Evolutionary conservation across 2,113 vertebrate species (phyloP).

Genomic region (Takifugu flavidus): DNA sequence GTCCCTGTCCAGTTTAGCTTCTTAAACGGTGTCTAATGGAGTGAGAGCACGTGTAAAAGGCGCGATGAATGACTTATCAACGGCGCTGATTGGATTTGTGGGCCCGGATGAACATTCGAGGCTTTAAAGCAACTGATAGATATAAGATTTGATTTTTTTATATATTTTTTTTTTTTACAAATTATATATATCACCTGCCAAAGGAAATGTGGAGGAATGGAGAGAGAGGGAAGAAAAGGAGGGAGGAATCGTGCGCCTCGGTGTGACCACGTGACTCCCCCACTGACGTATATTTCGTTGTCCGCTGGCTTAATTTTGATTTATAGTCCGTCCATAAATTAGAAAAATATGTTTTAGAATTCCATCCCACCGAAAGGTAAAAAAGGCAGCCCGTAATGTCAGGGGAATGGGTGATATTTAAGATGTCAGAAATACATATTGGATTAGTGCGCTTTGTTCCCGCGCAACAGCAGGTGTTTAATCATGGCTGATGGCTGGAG

Average conservation of each 20-base stretch:
- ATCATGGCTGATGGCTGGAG: conserved; percentile 98
- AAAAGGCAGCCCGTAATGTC: conserved; percentile 92
- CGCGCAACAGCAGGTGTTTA: conserved; percentile 99
- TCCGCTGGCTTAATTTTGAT: conserved; percentile 99
- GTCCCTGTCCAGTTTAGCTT: conserved; percentile 24
- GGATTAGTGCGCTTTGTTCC: conserved; percentile 99
- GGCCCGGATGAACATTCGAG: conserved; percentile 34
- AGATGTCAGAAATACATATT: conserved; percentile 99
- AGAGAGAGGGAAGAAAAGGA: neutral
- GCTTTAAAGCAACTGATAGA: conserved; percentile 6
- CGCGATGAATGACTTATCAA: conserved; percentile 30
- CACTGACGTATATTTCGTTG: conserved; percentile 99
- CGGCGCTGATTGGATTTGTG: conserved; percentile 36
- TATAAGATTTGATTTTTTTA: too few relatives aligned
- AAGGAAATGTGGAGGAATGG: neutral
- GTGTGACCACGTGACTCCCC: conserved; percentile 75
- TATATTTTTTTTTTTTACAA: too few relatives aligned
- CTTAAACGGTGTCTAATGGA: conserved; percentile 36
- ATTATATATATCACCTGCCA: neutral
- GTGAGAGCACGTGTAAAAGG: conserved; percentile 34
- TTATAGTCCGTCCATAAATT: conserved; percentile 99
- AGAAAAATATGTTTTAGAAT: conserved; percentile 99
- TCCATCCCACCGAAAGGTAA: conserved; percentile 88
- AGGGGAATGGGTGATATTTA: conserved; percentile 99
- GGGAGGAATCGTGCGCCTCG: neutral